Evolutionary conservation across 2,113 vertebrate species (phyloP).

Genomic region (Cochlearius cochlearius): DNA sequence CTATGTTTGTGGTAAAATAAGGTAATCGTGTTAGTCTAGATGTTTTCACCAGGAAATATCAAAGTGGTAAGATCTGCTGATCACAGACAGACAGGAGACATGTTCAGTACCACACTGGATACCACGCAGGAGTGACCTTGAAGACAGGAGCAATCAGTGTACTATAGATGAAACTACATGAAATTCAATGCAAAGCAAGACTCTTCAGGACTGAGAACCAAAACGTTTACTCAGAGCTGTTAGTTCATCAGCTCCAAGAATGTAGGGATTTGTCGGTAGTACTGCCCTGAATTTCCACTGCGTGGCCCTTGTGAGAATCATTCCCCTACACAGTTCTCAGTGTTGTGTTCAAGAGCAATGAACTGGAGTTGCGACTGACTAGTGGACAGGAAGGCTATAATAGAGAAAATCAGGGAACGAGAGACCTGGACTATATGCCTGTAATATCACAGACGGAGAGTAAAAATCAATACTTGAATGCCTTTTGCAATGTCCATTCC

Average conservation of each 20-base stretch:
- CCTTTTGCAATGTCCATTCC: background rate
- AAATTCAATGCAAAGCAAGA: background rate
- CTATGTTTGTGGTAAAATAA: background rate
- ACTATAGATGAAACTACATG: background rate
- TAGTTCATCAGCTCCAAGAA: background rate
- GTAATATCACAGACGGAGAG: background rate
- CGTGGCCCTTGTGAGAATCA: background rate
- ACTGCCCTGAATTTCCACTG: background rate
- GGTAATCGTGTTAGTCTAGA: background rate
- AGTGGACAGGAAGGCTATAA: background rate
- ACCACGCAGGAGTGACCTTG: background rate
- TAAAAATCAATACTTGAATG: background rate
- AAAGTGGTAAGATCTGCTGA: background rate
- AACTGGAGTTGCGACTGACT: background rate
- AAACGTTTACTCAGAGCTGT: background rate
- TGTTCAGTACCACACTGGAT: background rate
- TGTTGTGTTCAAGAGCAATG: background rate
- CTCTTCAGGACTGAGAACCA: background rate
- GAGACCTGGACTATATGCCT: background rate
- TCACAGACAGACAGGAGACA: background rate
- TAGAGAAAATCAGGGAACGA: background rate
- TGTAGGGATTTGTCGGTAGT: background rate
- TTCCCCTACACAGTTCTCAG: fast-evolving
- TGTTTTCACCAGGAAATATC: background rate
- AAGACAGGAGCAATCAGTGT: background rate